phyloP scores from a whole-genome alignment of 2,113 vertebrate species.

The Pantherophis guttatus region DNA sequence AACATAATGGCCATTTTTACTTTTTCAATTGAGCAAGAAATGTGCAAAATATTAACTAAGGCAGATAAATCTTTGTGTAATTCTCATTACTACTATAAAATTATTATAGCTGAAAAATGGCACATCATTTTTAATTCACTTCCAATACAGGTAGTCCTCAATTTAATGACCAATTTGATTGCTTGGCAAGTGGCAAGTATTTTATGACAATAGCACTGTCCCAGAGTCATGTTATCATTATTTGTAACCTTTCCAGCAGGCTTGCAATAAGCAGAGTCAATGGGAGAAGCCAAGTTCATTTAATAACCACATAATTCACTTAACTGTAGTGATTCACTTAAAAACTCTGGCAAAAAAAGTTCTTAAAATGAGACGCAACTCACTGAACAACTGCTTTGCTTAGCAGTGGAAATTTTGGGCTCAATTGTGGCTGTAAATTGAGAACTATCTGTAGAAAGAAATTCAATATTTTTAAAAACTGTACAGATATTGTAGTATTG shows the following conservation, averaged over 20 bases:
- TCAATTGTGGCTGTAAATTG: background rate
- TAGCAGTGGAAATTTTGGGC: background rate
- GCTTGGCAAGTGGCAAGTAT: background rate
- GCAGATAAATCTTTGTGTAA: background rate
- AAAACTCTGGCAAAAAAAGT: background rate
- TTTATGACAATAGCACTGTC: background rate
- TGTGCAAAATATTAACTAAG: background rate
- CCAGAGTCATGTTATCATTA: background rate
- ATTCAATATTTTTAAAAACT: background rate
- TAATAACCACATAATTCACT: background rate
- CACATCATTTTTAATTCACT: background rate
- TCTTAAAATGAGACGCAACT: background rate
- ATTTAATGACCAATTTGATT: background rate
- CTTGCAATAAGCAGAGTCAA: background rate
- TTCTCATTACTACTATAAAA: background rate
- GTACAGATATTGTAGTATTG: background rate
- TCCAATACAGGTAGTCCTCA: background rate
- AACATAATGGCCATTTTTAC: background rate
- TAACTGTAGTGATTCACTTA: background rate
- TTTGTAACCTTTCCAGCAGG: background rate
- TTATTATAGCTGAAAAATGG: background rate
- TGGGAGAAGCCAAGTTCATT: background rate
- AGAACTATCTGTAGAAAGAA: background rate
- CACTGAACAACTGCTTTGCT: background rate
- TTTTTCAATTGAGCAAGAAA: background rate